Evolutionary conservation across 2,113 vertebrate species (phyloP).

Genomic region (crab-eating macaque (Macaca fascicularis)): T2T-MFA8v1.1 NC_088380.1:161941001-161941500

Average conservation of each 20-base stretch:
- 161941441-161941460: not conserved
- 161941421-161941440: not conserved
- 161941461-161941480: not conserved
- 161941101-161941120: slow-evolving; percentile 15
- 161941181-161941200: slow-evolving; percentile 8
- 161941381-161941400: not conserved
- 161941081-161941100: not conserved
- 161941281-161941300: not conserved
- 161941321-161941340: not conserved
- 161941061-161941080: slow-evolving; percentile 11
- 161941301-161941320: not conserved
- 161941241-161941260: not conserved
- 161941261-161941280: not conserved
- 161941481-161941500: not conserved
- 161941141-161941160: not conserved
- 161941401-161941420: not conserved
- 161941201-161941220: not conserved
- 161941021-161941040: slow-evolving; percentile 49
- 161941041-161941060: slow-evolving; percentile 58
- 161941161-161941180: not conserved
- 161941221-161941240: not conserved
- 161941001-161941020: slow-evolving; percentile 65
- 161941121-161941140: not conserved
- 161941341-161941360: not conserved
- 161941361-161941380: not conserved